Evolutionary conservation across 2,113 vertebrate genomes (phyloP), one percentile per base, ranked within the genome.

Genomic region (Salvelinus namaycush): DNA sequence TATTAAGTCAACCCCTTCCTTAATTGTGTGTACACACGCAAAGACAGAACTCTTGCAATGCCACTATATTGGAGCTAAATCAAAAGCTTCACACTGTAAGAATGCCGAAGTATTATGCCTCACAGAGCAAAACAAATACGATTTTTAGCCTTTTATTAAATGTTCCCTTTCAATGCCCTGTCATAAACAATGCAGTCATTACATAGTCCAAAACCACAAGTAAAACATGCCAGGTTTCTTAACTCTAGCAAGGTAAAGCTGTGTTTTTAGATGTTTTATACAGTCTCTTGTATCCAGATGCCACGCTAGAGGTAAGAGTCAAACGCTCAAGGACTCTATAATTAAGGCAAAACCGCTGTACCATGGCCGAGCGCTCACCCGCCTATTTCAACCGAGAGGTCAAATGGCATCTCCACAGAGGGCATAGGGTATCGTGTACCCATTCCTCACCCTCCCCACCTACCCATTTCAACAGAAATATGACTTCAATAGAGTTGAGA

Each of bases 1-100:
- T 84, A 87, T 86, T 85, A 84, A 81, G 79, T 60, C 67, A 54
- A 76, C 84, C 44, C 44, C 44, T 75, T 76, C 76, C 73, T 78
- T 80, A 89, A 89, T 88, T 87, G 86, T 71, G 54, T 69, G 65
- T 49, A 88, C 80, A 82, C 83, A 85, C 81, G 80, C 76, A 74
- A 87, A 75, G 80, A 86, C 29, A 68, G 13, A 68, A 34, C 14
- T 18, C 31, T 18, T 3, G 22, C 75, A 24, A 77, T 73, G 74
- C 69, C 68, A 54, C 67, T 0, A 20, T 26, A 75, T 68, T 7
- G 6, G 31, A 8, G 16, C 18, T 34, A 16, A 3, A 34, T 8
- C 16, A 4, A 68, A 44, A 34, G 4, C 31, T 20, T 5, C 48
- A 31, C 12, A 48, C 73, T 80, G 11, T 67, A 80, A 79, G 83